Base-by-base conservation (phyloP, 2,113 vertebrate genomes). In the Cyanoliseus patagonus region DNA sequence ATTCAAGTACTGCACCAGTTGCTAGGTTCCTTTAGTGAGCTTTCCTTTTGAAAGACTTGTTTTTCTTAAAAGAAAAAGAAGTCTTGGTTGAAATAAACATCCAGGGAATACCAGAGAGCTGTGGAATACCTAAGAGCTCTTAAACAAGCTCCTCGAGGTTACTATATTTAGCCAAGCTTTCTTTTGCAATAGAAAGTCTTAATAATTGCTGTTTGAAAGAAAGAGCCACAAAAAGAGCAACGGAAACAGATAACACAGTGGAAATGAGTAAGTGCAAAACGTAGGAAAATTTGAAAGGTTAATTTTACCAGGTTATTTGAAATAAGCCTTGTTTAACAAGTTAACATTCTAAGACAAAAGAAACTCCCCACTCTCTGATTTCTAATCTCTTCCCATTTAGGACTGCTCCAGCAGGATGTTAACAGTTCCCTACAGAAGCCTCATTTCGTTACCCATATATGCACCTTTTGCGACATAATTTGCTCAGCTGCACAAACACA, bases 101-200 rank as follows among this genome's bases (percentile, higher is more conserved):
- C 84, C 59, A 81, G 68, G 93, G 82, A 94, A 90, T 93, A 93
- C 72, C 87, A 93, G 63, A 85, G 70, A 80, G 63, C 46, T 85
- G 75, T 68, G 85, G 64, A 88, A 92, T 77, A 93, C 83, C 93
- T 77, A 61, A 46, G 37, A 88, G 79, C 37, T 92, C 67, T 93
- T 80, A 84, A 91, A 89, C 39, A 92, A 59, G 63, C 84, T 94
- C 70, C 82, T 74, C 62, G 55, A 39, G 5, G 1, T 82, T 86
- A 75, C 83, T 97, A 81, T 89, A 91, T 84, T 90, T 92, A 96
- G 91, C 52, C 37, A 95, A 95, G 70, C 49, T 47, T 85, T 79
- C 35, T 67, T 95, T 75, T 55, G 78, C 80, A 81, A 82, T 24
- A 73, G 84, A 64, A 95, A 82, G 78, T 53, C 81, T 69, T 85